Conservation (phyloP, 1,140 invertebrate species). For the Drosophila bocki region DNA sequence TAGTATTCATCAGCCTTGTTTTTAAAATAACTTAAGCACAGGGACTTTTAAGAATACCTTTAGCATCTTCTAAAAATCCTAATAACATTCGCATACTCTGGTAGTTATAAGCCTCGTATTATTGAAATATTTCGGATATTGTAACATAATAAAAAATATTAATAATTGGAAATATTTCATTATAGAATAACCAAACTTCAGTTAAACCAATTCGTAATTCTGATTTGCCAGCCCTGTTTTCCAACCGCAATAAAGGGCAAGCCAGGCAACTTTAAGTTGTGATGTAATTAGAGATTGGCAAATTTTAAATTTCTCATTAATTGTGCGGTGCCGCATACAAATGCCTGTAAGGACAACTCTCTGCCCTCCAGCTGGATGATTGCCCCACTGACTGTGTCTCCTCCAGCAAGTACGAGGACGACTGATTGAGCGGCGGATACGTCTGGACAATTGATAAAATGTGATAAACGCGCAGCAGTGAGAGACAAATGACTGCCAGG, state of each 20-base stretch:
- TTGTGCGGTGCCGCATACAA: slow-evolving; percentile 66
- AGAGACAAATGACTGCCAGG: slow-evolving; percentile 76
- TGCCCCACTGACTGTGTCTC: slow-evolving; percentile 8
- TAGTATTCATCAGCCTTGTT: slow-evolving; percentile 8
- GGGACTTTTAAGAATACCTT: neutral
- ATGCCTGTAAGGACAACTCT: slow-evolving; percentile 23
- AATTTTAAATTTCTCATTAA: slow-evolving; percentile 84
- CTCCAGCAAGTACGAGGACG: slow-evolving; percentile 11
- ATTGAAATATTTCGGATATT: no score
- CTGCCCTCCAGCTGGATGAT: slow-evolving; percentile 1
- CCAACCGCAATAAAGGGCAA: neutral
- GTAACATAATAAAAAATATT: no score
- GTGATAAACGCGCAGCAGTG: slow-evolving; percentile 67
- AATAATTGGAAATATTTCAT: neutral
- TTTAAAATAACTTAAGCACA: neutral
- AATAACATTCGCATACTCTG: no score
- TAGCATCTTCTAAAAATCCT: no score
- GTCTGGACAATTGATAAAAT: slow-evolving; percentile 82
- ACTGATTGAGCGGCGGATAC: slow-evolving; percentile 79
- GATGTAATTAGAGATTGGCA: slow-evolving; percentile 84
- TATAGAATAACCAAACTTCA: neutral
- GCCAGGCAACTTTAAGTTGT: slow-evolving; percentile 28
- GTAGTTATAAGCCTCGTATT: no score
- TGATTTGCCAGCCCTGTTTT: slow-evolving; percentile 10
- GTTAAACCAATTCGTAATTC: neutral